A percentile compares a stretch with the other conserved stretches of the same genome.
phyloP scores from a whole-genome alignment of 2,113 vertebrate species.

The Nematolebias whitei region DNA sequence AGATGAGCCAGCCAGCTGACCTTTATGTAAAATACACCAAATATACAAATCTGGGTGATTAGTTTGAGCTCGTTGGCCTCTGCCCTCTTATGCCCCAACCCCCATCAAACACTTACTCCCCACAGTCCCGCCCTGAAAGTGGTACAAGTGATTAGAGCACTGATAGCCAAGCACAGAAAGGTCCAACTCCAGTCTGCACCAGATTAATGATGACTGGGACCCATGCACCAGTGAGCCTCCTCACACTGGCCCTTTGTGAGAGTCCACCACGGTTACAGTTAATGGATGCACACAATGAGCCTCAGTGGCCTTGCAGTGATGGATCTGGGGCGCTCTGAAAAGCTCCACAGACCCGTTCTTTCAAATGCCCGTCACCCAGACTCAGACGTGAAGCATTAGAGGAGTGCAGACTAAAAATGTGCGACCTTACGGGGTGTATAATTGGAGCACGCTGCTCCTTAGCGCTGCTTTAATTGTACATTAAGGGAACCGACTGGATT shows the following conservation, averaged over 20 bases:
- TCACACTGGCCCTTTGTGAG: constrained; percentile 69
- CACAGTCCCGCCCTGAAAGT: constrained; percentile 55
- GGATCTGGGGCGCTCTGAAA: constrained; percentile 72
- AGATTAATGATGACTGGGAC: constrained; percentile 73
- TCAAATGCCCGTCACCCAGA: constrained; percentile 58
- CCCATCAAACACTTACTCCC: constrained; percentile 17
- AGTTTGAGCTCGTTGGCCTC: constrained; percentile 56
- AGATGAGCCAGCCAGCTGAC: constrained; percentile 56
- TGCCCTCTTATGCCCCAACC: constrained; percentile 21
- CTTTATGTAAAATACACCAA: constrained; percentile 58
- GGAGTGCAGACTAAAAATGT: constrained; percentile 23
- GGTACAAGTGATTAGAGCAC: constrained; percentile 58
- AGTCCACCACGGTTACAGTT: constrained; percentile 63
- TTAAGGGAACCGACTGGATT: constrained; percentile 50
- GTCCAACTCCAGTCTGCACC: constrained; percentile 58
- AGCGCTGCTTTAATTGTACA: constrained; percentile 64
- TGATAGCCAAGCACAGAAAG: constrained; percentile 68
- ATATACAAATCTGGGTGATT: constrained; percentile 62
- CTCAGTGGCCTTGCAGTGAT: constrained; percentile 67
- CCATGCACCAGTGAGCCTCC: constrained; percentile 72
- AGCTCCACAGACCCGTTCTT: constrained; percentile 65
- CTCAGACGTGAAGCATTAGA: constrained; percentile 39
- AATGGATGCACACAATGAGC: constrained; percentile 73
- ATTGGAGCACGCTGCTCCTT: constrained; percentile 55
- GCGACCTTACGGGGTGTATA: constrained; percentile 58